These are phyloP conservation scores for Crypturellus tataupa DNA, from an alignment of 2,797 vertebrate genomes.

Conservation along the genomic window DNA sequence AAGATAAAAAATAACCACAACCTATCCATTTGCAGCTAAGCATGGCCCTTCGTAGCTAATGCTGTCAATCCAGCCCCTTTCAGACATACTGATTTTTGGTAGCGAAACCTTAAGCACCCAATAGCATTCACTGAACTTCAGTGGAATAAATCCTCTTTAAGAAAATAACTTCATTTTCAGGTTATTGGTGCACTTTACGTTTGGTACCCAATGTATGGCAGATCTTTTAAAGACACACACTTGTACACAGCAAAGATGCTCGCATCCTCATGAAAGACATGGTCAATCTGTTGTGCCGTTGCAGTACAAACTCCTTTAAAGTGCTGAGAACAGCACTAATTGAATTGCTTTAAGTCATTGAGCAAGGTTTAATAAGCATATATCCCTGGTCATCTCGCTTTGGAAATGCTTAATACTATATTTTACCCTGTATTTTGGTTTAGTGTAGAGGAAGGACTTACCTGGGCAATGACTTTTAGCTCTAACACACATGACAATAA, in stretches of 20 bases:
- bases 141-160: neutral
- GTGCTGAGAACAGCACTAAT: neutral
- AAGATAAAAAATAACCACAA: neutral
- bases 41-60: neutral
- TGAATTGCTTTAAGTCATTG: neutral
- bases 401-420: neutral
- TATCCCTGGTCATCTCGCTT: neutral
- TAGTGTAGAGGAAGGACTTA: neutral
- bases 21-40: neutral
- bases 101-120: neutral
- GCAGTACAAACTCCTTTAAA: neutral
- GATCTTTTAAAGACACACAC: neutral
- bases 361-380: neutral
- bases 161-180: neutral
- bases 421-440: neutral
- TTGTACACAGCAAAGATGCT: neutral
- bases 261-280: accelerated
- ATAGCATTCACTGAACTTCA: neutral
- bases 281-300: neutral
- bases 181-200: neutral
- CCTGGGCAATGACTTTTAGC: neutral
- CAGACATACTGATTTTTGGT: neutral
- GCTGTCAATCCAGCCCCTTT: neutral
- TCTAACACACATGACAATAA: neutral
- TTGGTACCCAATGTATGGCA: neutral